A percentile compares a stretch with the other conserved stretches of the same genome.
Conservation (phyloP, 2,888 invertebrate genomes). For the Plebejus melissa region DNA sequence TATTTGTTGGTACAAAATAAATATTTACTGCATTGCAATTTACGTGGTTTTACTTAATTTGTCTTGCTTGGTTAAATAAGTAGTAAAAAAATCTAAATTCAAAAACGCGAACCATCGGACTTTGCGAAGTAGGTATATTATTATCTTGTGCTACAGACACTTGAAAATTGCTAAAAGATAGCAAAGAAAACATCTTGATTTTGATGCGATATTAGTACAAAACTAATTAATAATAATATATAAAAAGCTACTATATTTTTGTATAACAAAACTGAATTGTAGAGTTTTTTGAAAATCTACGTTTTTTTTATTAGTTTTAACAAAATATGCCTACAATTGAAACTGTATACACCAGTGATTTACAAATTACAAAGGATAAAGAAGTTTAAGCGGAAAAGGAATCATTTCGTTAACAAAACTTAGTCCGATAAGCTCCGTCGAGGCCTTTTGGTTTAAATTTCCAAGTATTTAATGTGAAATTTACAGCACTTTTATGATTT, state of each 20-base stretch:
- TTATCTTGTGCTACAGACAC: background rate
- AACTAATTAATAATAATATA: background rate
- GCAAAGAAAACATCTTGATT: background rate
- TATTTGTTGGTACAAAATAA: too few species aligned
- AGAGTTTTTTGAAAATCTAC: background rate
- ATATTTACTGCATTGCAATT: too few species aligned
- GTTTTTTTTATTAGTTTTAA: background rate
- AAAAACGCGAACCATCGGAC: too few species aligned
- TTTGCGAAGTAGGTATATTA: too few species aligned
- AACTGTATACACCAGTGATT: background rate
- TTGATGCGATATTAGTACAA: background rate
- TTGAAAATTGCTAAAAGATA: background rate
- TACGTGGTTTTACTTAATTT: too few species aligned
- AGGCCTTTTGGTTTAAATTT: constrained; percentile 7
- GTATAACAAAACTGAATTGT: background rate
- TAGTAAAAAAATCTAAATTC: too few species aligned
- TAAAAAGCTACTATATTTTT: too few species aligned
- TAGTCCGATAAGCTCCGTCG: constrained; percentile 7
- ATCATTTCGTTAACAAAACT: constrained; percentile 26
- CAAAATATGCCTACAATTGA: background rate
- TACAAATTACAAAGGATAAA: background rate
- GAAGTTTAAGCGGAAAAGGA: background rate
- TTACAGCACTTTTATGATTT: constrained; percentile 19
- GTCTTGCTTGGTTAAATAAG: too few species aligned
- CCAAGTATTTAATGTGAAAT: constrained; percentile 7